Conservation (phyloP, 2,888 invertebrate genomes). For the Dioctria linearis region DNA sequence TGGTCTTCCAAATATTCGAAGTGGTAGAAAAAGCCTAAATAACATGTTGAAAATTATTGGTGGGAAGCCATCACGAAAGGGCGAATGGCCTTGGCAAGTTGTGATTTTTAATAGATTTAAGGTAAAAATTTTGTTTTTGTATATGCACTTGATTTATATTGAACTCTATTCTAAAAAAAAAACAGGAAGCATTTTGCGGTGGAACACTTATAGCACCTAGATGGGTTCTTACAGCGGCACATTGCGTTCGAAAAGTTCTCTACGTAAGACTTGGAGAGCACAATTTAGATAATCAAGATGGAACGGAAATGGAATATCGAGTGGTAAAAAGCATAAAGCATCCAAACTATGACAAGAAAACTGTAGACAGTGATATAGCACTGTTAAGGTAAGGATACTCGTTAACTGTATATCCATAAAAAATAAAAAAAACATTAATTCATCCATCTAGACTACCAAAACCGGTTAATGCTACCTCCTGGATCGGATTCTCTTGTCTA, state of each 20-base stretch:
- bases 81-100: constrained; percentile 97
- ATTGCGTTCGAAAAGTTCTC: constrained; percentile 84
- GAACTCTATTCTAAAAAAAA: neutral
- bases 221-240: constrained; percentile 92
- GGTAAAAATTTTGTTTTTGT: constrained; percentile 70
- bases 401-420: neutral
- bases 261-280: constrained; percentile 90
- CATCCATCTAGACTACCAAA: constrained; percentile 65
- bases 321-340: constrained; percentile 84
- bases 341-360: constrained; percentile 88
- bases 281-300: constrained; percentile 82
- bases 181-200: constrained; percentile 89
- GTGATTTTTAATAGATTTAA: constrained; percentile 88
- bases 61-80: constrained; percentile 83
- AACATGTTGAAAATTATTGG: constrained; percentile 88
- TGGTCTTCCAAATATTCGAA: constrained; percentile 66
- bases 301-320: constrained; percentile 83
- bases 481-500: constrained; percentile 83
- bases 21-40: constrained; percentile 67
- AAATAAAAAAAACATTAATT: neutral
- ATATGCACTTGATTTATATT: constrained; percentile 1
- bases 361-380: constrained; percentile 94
- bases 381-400: constrained; percentile 76
- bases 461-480: constrained; percentile 65
- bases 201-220: constrained; percentile 86